Evolutionary conservation across 2,797 vertebrate genomes (phyloP).

Genomic region (Mormyrops boulengeri): DNA sequence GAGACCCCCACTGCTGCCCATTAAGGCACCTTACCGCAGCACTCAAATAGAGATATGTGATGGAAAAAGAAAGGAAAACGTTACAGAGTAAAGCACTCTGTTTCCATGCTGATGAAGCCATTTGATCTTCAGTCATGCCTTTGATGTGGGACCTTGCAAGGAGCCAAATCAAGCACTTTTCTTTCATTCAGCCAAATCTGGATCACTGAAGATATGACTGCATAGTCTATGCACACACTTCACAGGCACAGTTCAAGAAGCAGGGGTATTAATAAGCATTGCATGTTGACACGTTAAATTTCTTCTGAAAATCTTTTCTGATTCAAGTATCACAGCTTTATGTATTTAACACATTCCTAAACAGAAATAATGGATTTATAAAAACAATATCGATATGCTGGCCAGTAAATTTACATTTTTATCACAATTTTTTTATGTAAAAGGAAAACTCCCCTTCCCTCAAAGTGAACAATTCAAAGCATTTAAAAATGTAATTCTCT

Average conservation of each 20-base stretch:
- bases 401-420: background rate
- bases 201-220: background rate
- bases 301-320: background rate
- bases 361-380: background rate
- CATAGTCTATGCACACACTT: background rate
- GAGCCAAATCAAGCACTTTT: constrained; percentile 1
- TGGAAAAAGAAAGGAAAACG: background rate
- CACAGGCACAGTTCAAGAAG: background rate
- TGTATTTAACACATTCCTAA: background rate
- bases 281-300: background rate
- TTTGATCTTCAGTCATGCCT: constrained; percentile 15
- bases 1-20: background rate
- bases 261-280: background rate
- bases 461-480: background rate
- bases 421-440: background rate
- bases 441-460: background rate
- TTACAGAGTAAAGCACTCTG: background rate
- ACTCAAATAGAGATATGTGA: background rate
- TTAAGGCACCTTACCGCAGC: background rate
- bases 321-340: background rate
- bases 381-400: background rate
- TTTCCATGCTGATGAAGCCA: constrained; percentile 1
- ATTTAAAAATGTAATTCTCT: background rate
- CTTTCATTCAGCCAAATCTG: background rate
- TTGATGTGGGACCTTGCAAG: constrained; percentile 6